phyloP scores from a whole-genome alignment of 1,140 invertebrate species.

The Sitophilus oryzae region DNA sequence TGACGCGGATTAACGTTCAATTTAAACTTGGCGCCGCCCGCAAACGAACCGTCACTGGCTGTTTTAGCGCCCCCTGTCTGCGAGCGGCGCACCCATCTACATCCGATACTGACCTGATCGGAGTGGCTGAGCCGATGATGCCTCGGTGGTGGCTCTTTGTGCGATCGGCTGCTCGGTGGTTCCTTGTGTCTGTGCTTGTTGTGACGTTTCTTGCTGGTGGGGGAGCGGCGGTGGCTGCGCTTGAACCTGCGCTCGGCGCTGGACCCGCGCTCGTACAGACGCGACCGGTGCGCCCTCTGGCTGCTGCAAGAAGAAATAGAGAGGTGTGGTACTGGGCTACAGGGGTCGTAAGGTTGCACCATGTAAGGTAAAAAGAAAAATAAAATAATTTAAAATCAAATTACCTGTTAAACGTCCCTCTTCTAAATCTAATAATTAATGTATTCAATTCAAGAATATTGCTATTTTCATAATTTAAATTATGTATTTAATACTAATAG shows the following conservation, averaged over 20 bases:
- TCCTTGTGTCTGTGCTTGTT: conserved; percentile 37
- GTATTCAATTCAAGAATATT: no score
- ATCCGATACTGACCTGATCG: conserved; percentile 41
- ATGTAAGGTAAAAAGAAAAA: no score
- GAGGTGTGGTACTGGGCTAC: not conserved
- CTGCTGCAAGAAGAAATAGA: conserved; percentile 47
- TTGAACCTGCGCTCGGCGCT: conserved; percentile 58
- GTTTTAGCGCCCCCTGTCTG: not conserved
- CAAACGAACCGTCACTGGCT: conserved; percentile 9
- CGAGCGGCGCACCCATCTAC: conserved; percentile 9
- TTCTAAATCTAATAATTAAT: no score
- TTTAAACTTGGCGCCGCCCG: not conserved
- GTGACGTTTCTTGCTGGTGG: conserved; percentile 51
- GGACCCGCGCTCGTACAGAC: conserved; percentile 55
- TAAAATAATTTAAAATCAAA: no score
- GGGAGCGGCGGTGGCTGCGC: conserved; percentile 55
- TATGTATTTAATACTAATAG: no score
- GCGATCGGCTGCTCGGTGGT: conserved; percentile 33
- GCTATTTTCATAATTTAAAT: no score
- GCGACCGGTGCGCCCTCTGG: conserved; percentile 53
- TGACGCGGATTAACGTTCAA: no score
- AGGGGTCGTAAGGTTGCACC: no score
- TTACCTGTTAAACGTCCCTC: no score
- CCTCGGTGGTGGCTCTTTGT: no score
- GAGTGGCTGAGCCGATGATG: conserved; percentile 39